Conservation (phyloP, 2,797 vertebrate genomes). For the Myotis planiceps region DNA sequence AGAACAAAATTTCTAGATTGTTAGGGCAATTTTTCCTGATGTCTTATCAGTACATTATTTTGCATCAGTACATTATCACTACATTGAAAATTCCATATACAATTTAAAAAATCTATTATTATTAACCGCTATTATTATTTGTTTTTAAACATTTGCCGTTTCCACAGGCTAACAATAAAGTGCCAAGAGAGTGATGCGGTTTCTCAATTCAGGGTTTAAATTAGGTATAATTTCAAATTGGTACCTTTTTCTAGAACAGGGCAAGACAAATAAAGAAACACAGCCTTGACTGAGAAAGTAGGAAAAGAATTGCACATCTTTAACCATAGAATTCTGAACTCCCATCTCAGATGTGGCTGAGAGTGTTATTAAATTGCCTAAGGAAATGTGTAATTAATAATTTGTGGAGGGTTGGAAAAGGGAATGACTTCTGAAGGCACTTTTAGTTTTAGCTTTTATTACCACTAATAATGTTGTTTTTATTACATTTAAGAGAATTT, state of each 20-base stretch:
- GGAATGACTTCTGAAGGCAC: not conserved
- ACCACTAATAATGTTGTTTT: not conserved
- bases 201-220: slow-evolving; percentile 41
- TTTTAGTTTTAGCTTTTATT: not conserved
- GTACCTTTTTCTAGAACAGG: not conserved
- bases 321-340: not conserved
- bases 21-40: not conserved
- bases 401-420: not conserved
- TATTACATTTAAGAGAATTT: not conserved
- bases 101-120: not conserved
- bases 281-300: not conserved
- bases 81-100: not conserved
- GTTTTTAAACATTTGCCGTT: slow-evolving; percentile 7
- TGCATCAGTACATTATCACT: not conserved
- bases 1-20: not conserved
- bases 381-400: not conserved
- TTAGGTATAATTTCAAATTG: slow-evolving; percentile 9
- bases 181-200: not conserved
- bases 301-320: not conserved
- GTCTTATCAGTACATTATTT: not conserved
- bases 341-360: not conserved
- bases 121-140: not conserved
- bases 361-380: not conserved
- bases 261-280: not conserved
- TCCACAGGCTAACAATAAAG: not conserved